Base-by-base conservation (phyloP, 2,888 invertebrate genomes). In the Watsonalla binaria region DNA sequence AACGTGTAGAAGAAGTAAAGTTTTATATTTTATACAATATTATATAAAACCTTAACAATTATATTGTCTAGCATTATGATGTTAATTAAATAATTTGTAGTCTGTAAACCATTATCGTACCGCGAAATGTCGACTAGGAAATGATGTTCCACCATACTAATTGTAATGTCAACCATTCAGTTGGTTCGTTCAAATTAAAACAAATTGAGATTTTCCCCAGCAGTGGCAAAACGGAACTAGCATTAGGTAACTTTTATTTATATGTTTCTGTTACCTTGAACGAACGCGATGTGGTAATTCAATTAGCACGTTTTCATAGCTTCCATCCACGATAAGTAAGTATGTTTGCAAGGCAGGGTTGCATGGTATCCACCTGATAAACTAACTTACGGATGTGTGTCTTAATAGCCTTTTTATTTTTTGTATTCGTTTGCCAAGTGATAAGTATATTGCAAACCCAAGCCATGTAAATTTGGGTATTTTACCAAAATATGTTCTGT, bases 231-330 rank as follows among this genome's bases (percentile, higher is more conserved):
- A 80, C 80, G 82, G 80, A 82, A 80, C 80, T 80, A 56, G 51
- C 57, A 52, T 76, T 76, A 71, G 58, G 72, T 76, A 79, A 80
- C 72, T 71, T 76, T 81, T 82, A 79, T 80, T 76, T 76, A 75
- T 70, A 72, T 74, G 74, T 73, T 71, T 67, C 56, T 60, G 64
- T 55, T 78, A 60, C 85, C 86, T 86, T 80, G 84, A 66, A 60
- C 55, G 55, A 61, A 57, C 57, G 57, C 54, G 61, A 73, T 71
- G 76, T 83, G 80, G 72, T 70, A 80, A 84, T 78, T 78, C 67
- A 75, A 87, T 87, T 86, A 86, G 67, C 86, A 82, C 69, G 68
- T 73, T 70, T 70, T 61, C 55, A 71, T 65, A 62, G 70, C 74
- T 75, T 80, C 70, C 66, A 66, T 58, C 52, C 65, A 62, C 72